Conservation (phyloP, 2,888 invertebrate species). For the Cheilosia variabilis region DNA sequence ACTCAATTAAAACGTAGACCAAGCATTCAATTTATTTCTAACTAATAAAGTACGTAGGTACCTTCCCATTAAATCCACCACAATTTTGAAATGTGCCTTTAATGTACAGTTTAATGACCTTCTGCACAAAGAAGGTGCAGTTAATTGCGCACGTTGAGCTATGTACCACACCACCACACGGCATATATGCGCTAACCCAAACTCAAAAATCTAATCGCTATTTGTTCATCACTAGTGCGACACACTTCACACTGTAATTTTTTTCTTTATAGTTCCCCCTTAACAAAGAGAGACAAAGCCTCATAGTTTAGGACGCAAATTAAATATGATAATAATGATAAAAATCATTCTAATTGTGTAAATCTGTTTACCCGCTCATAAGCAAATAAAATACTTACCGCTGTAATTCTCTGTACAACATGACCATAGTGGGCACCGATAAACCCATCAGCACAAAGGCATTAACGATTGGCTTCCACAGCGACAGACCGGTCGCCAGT, state of each 20-base stretch:
- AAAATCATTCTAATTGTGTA: background rate
- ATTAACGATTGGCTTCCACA: constrained; percentile 91
- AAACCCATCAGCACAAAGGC: constrained; percentile 92
- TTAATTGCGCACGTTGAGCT: too few species aligned
- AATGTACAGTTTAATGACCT: background rate
- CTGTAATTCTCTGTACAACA: constrained; percentile 88
- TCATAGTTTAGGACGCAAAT: background rate
- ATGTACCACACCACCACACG: too few species aligned
- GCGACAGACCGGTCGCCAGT: constrained; percentile 87
- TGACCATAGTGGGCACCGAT: constrained; percentile 88
- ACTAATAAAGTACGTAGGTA: background rate
- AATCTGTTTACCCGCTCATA: constrained; percentile 2
- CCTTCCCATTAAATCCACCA: background rate
- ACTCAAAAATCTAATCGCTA: constrained; percentile 10
- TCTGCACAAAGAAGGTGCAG: background rate
- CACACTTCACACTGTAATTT: background rate
- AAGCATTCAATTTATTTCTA: background rate
- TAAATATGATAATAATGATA: too few species aligned
- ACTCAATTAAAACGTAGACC: constrained; percentile 11
- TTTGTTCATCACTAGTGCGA: background rate
- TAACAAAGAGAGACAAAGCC: background rate
- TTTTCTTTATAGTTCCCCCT: background rate
- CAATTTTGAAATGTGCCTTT: constrained; percentile 5
- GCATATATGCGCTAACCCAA: background rate
- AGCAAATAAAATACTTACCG: constrained; percentile 84